Evolutionary conservation across 2,888 invertebrate genomes (phyloP).

Genomic region (Seira musarum): DNA sequence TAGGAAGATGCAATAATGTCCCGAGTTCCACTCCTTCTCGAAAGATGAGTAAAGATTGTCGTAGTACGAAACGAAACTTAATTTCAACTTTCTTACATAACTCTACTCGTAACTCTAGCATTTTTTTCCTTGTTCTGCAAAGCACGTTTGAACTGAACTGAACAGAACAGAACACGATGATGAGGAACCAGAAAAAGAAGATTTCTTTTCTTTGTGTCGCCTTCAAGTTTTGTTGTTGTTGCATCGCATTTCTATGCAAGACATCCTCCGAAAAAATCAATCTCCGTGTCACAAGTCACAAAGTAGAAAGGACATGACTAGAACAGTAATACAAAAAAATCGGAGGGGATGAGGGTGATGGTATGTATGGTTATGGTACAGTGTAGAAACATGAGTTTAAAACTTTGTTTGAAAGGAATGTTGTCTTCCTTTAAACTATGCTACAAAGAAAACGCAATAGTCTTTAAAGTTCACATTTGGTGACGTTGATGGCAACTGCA

Average conservation of each 20-base stretch:
- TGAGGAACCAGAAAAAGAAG: too few relatives aligned
- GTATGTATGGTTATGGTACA: too few relatives aligned
- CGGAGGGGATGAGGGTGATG: too few relatives aligned
- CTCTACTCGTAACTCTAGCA: too few relatives aligned
- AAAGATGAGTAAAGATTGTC: not conserved
- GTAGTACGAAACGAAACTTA: not conserved
- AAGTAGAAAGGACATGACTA: not conserved
- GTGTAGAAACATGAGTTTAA: not conserved
- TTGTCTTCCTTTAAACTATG: not conserved
- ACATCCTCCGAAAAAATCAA: not conserved
- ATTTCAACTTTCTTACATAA: not conserved
- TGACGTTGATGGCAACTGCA: not conserved
- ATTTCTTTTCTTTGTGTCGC: too few relatives aligned
- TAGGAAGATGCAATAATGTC: constrained; percentile 10
- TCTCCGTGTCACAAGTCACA: not conserved
- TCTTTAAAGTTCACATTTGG: not conserved
- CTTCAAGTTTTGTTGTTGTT: not conserved
- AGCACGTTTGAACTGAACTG: not conserved
- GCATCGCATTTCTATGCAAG: not conserved
- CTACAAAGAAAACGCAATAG: not conserved
- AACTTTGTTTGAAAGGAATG: not conserved
- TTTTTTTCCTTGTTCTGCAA: not conserved
- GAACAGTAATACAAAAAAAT: too few relatives aligned
- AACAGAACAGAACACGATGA: too few relatives aligned
- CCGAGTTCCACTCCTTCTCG: not conserved